Percentiles rank a stretch among this genome's conserved stretches.
These are phyloP conservation scores for Sialia sialis DNA, from an alignment of 2,113 vertebrate species.

Conservation along the genomic window DNA sequence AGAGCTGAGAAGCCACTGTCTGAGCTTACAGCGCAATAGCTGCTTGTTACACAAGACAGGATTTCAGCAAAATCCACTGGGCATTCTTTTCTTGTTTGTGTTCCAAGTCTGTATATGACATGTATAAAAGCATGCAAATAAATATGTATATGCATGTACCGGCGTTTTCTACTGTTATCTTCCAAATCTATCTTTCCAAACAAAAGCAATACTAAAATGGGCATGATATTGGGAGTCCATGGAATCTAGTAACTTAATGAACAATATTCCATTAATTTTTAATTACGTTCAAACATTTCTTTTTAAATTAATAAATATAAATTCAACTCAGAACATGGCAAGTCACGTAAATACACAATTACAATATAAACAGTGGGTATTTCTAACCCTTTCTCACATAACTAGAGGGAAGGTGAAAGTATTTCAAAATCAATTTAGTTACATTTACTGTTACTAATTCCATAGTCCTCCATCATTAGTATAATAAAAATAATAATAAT, in stretches of 20 bases:
- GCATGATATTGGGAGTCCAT: neutral
- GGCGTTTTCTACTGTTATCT: neutral
- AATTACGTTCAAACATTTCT: neutral
- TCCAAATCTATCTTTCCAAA: neutral
- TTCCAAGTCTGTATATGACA: neutral
- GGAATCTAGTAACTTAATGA: neutral
- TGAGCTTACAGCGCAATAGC: neutral
- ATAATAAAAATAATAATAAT: neutral
- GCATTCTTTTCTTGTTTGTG: neutral
- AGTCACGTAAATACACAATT: neutral
- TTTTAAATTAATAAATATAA: neutral
- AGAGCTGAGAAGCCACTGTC: neutral
- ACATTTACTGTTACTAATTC: neutral
- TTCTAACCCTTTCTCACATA: neutral
- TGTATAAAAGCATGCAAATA: neutral
- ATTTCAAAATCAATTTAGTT: neutral
- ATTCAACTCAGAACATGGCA: neutral
- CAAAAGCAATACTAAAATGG: neutral
- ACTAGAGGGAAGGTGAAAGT: neutral
- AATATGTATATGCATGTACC: rapidly evolving
- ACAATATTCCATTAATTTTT: neutral
- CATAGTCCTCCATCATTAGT: neutral
- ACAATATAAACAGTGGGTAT: neutral
- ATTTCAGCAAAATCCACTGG: neutral
- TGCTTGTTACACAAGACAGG: neutral